Conservation (phyloP, 2,888 invertebrate species). For the Ochropleura leucogaster region DNA sequence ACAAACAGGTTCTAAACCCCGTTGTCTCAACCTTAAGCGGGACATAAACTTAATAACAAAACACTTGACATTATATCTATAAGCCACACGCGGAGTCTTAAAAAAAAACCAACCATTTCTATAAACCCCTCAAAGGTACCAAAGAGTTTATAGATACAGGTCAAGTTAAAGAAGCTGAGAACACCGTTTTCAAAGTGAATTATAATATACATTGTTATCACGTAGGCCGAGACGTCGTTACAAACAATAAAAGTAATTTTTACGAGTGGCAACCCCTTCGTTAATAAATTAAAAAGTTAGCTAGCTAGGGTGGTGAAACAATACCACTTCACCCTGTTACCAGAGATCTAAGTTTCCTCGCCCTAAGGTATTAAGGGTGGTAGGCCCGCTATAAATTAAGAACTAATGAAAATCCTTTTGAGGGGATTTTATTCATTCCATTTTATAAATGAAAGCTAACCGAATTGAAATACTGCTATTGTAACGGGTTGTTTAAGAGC, state of each 20-base stretch:
- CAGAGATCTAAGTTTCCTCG: conserved; percentile 84
- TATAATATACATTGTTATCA: conserved; percentile 89
- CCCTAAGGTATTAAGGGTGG: conserved; percentile 77
- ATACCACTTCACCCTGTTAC: conserved; percentile 86
- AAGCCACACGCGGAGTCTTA: conserved; percentile 78
- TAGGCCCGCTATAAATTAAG: conserved; percentile 62
- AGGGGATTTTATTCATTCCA: conserved; percentile 49
- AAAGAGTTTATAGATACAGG: conserved; percentile 48
- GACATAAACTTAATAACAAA: conserved; percentile 84
- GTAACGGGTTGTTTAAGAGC: conserved; percentile 39
- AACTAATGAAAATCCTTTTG: conserved; percentile 60
- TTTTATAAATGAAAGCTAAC: conserved; percentile 50
- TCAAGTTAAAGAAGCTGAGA: conserved; percentile 66
- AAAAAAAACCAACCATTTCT: conserved; percentile 59
- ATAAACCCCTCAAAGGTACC: conserved; percentile 46
- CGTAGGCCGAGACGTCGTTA: conserved; percentile 90
- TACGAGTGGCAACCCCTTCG: conserved; percentile 88
- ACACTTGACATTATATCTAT: conserved; percentile 85
- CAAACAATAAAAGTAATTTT: conserved; percentile 90
- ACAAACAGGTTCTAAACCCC: conserved; percentile 81
- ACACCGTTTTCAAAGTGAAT: conserved; percentile 79
- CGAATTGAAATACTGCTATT: conserved; percentile 37
- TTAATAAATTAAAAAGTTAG: conserved; percentile 90
- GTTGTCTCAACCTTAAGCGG: conserved; percentile 84
- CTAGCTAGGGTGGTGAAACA: conserved; percentile 85